Evolutionary conservation across 2,797 vertebrate genomes (phyloP).

Genomic region (Poecilia gillii): DNA sequence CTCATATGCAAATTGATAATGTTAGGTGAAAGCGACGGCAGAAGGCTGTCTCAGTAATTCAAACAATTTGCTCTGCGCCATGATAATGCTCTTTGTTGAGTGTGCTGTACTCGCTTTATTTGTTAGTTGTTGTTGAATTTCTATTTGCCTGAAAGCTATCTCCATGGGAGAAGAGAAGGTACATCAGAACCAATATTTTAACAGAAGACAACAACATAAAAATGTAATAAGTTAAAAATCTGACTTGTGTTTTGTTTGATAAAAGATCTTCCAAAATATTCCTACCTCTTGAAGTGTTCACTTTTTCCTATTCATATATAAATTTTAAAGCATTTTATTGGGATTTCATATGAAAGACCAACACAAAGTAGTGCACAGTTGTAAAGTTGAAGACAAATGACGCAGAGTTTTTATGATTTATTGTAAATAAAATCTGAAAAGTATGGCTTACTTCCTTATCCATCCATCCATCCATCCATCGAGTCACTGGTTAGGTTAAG

Average conservation of each 20-base stretch:
- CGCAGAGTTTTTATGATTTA: neutral
- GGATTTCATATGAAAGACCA: neutral
- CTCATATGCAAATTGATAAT: constrained; percentile 62
- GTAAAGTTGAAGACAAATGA: neutral
- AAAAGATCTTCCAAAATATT: neutral
- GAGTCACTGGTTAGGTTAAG: neutral
- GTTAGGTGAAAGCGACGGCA: constrained; percentile 29
- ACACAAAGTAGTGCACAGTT: neutral
- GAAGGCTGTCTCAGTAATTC: constrained; percentile 15
- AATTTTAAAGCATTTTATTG: neutral
- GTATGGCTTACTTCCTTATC: too few species aligned
- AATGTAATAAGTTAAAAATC: neutral
- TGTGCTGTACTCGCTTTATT: too few species aligned
- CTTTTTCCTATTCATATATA: neutral
- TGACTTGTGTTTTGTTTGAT: neutral
- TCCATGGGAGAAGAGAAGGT: neutral
- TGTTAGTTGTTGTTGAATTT: neutral
- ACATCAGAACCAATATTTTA: neutral
- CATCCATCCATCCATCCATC: too few species aligned
- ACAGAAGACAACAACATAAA: neutral
- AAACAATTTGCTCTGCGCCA: constrained; percentile 26
- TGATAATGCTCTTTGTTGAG: constrained; percentile 7
- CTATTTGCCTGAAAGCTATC: neutral
- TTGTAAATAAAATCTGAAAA: neutral
- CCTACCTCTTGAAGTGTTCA: neutral